A percentile compares a stretch with the other conserved stretches of the same genome.
Conservation (phyloP, 64 coral and sea anemone species). For the Actinia tenebrosa region DNA sequence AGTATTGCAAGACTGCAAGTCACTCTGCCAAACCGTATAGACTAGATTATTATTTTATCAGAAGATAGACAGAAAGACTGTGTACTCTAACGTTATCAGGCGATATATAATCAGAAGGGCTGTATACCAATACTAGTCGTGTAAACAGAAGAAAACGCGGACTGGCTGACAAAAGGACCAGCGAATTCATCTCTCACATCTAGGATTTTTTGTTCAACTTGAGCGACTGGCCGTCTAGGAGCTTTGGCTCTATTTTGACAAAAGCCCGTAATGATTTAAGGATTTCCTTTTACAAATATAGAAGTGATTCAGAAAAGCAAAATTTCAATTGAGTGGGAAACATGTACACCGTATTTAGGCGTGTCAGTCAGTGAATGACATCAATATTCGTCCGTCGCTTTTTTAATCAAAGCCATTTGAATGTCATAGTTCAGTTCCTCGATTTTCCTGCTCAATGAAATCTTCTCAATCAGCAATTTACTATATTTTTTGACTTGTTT, state of each 20-base stretch:
- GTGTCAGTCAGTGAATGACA: too few relatives aligned
- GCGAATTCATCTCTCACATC: background rate
- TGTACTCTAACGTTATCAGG: background rate
- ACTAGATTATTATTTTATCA: background rate
- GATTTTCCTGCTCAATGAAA: too few relatives aligned
- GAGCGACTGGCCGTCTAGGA: slow-evolving; percentile 8
- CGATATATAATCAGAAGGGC: background rate
- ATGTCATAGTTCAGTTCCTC: too few relatives aligned
- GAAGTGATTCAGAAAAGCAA: background rate
- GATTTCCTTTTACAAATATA: background rate
- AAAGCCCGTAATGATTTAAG: background rate
- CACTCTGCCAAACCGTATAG: background rate
- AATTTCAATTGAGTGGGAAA: too few relatives aligned
- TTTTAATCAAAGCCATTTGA: too few relatives aligned
- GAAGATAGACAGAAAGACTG: background rate
- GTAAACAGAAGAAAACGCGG: background rate
- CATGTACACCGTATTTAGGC: too few relatives aligned
- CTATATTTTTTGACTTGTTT: too few relatives aligned
- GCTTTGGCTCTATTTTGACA: background rate
- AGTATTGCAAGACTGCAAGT: background rate
- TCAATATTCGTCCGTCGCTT: too few relatives aligned
- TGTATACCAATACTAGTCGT: background rate
- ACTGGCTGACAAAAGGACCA: too few relatives aligned
- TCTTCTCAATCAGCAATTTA: too few relatives aligned
- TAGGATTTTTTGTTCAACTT: background rate